A percentile compares a stretch with the other conserved stretches of the same genome.
Evolutionary conservation across 2,888 invertebrate genomes (phyloP).

Genomic region (Diachrysia chrysitis): DNA sequence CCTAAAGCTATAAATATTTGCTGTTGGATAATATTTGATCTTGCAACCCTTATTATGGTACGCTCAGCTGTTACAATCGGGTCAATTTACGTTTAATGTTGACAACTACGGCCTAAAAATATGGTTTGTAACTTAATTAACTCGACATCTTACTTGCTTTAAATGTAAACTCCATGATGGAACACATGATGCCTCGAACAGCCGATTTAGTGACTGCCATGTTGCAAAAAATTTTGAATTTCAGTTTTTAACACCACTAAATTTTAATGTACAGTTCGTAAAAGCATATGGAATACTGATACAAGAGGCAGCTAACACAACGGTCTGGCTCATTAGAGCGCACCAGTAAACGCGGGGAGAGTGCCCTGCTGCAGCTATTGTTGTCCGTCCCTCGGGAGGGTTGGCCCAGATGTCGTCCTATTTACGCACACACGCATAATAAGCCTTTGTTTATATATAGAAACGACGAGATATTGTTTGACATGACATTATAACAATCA

Average conservation of each 20-base stretch:
- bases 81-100: neutral
- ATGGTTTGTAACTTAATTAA: constrained; percentile 21
- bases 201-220: constrained; percentile 85
- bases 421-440: constrained; percentile 78
- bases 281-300: constrained; percentile 77
- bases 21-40: too few relatives aligned
- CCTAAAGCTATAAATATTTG: too few relatives aligned
- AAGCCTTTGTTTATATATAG: constrained; percentile 51
- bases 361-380: constrained; percentile 83
- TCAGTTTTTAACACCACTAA: constrained; percentile 39
- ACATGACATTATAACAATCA: constrained; percentile 25
- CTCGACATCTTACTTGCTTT: constrained; percentile 84
- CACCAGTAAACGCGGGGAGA: constrained; percentile 83
- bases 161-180: constrained; percentile 87
- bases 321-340: constrained; percentile 84
- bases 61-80: neutral
- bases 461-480: constrained; percentile 42
- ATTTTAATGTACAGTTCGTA: constrained; percentile 65
- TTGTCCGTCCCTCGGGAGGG: constrained; percentile 84
- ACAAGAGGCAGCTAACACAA: constrained; percentile 72
- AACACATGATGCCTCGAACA: constrained; percentile 86
- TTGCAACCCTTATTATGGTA: neutral
- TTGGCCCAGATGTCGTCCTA: constrained; percentile 79
- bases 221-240: constrained; percentile 25
- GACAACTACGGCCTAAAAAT: too few relatives aligned